A percentile compares a stretch with the other conserved stretches of the same genome.
Evolutionary conservation across 2,797 vertebrate genomes (phyloP).

Genomic region (Poeciliopsis presidionis): DNA sequence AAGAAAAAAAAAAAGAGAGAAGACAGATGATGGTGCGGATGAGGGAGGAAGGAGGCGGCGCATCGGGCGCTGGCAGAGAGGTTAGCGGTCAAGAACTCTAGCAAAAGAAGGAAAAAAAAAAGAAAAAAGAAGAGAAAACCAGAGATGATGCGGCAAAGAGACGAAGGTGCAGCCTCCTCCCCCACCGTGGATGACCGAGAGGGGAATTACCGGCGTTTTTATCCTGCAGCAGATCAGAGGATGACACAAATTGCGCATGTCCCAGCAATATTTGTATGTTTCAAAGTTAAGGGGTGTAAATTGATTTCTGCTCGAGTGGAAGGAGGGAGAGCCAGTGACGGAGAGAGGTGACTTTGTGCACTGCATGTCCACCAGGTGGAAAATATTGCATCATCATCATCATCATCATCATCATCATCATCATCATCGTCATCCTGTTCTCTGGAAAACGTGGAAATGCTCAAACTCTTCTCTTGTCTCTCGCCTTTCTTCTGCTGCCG

Average conservation of each 20-base stretch:
- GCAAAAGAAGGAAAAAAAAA: constrained; percentile 57
- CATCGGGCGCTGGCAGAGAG: constrained; percentile 6
- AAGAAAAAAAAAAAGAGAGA: constrained; percentile 13
- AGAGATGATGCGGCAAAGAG: constrained; percentile 58
- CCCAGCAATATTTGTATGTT: constrained; percentile 59
- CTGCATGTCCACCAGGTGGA: constrained; percentile 60
- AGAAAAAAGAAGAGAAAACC: constrained; percentile 64
- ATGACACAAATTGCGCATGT: constrained; percentile 52
- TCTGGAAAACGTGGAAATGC: constrained; percentile 40
- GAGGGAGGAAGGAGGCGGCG: constrained; percentile 42
- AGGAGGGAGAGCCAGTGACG: constrained; percentile 1
- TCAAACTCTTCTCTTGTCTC: constrained; percentile 25
- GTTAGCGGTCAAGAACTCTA: constrained; percentile 40
- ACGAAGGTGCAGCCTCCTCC: constrained; percentile 45
- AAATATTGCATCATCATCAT: constrained; percentile 67
- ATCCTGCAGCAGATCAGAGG: constrained; percentile 51
- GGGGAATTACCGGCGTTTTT: constrained; percentile 50
- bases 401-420: constrained; percentile 40
- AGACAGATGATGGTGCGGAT: constrained; percentile 29
- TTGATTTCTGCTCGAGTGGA: constrained; percentile 58
- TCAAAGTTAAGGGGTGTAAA: constrained; percentile 62
- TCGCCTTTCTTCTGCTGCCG: constrained; percentile 40
- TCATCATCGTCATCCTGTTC: constrained; percentile 65
- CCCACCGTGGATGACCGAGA: constrained; percentile 39
- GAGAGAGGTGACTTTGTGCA: constrained; percentile 65